Percentiles rank a stretch among this genome's conserved stretches.
phyloP scores from a whole-genome alignment of 2,113 vertebrate species.

The Epinephelus fuscoguttatus region DNA sequence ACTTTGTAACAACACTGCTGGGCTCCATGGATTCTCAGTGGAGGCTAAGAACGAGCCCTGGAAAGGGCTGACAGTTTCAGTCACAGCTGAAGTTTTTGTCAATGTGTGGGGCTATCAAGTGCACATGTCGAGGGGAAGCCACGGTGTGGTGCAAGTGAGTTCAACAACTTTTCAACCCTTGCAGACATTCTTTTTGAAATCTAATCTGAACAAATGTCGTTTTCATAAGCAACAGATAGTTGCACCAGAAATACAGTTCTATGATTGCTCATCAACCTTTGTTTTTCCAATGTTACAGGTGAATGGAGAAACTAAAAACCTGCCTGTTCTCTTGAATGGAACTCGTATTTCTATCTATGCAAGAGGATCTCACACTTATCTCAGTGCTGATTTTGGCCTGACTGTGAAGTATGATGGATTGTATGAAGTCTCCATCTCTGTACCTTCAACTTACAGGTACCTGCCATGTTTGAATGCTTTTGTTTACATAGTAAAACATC shows the following conservation, averaged over 20 bases:
- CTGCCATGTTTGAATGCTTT: too few species aligned
- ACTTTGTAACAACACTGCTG: conserved; percentile 31
- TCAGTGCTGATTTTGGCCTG: conserved; percentile 67
- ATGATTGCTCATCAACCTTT: not conserved
- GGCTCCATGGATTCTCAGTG: conserved; percentile 65
- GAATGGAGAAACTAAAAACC: conserved; percentile 59
- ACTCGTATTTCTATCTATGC: conserved; percentile 57
- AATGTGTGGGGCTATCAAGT: conserved; percentile 63
- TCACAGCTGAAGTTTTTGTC: conserved; percentile 71
- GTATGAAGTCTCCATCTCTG: conserved; percentile 54
- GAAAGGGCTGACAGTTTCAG: conserved; percentile 34
- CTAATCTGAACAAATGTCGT: too few species aligned
- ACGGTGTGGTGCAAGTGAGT: conserved; percentile 62
- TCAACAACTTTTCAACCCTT: not conserved
- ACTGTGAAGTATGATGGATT: conserved; percentile 66
- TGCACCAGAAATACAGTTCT: too few species aligned
- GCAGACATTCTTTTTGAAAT: too few species aligned
- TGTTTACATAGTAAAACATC: too few species aligned
- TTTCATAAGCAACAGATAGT: too few species aligned
- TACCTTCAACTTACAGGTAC: conserved; percentile 66
- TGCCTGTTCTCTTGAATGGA: conserved; percentile 63
- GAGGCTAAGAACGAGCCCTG: conserved; percentile 71
- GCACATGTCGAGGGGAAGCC: conserved; percentile 39
- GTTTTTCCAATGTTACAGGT: conserved; percentile 48
- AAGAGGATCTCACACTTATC: conserved; percentile 47